These are phyloP conservation scores for Pseudorhombus dupliciocellatus DNA, from an alignment of 2,113 vertebrate species.

Conservation along the genomic window DNA sequence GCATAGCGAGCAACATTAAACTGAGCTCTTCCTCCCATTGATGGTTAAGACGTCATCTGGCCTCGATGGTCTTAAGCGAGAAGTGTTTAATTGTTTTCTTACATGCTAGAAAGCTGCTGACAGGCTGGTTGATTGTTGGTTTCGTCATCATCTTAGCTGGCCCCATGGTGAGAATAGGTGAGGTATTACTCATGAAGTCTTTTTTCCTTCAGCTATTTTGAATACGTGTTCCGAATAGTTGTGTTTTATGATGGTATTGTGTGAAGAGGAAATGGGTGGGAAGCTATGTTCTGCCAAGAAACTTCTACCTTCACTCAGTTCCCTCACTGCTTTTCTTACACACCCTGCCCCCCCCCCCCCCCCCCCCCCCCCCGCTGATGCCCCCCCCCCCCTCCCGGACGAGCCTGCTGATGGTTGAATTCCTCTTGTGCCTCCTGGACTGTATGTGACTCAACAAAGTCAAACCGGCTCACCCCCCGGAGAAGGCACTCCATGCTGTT, in stretches of 20 bases:
- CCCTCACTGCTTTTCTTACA: conserved; percentile 41
- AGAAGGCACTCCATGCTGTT: conserved; percentile 15
- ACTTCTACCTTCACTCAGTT: conserved; percentile 36
- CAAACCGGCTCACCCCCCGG: background rate
- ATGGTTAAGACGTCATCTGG: conserved; percentile 47
- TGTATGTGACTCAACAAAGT: conserved; percentile 44
- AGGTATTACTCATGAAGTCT: background rate
- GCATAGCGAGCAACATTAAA: conserved; percentile 10
- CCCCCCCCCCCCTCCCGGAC: conserved; percentile 47
- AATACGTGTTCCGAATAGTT: conserved; percentile 43
- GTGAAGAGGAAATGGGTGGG: conserved; percentile 65
- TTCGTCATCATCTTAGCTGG: conserved; percentile 42
- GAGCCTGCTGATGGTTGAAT: conserved; percentile 30
- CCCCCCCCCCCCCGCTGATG: too few species aligned
- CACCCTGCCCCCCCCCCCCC: conserved; percentile 56
- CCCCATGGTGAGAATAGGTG: conserved; percentile 36
- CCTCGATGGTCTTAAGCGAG: conserved; percentile 43
- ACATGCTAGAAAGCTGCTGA: conserved; percentile 41
- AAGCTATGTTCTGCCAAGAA: conserved; percentile 48
- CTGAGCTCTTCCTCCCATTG: conserved; percentile 1
- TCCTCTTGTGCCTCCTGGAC: conserved; percentile 23
- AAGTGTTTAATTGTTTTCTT: conserved; percentile 28
- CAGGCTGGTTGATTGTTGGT: conserved; percentile 27
- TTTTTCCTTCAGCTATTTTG: conserved; percentile 24
- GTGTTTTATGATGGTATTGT: conserved; percentile 57